Evolutionary conservation across 2,113 vertebrate species (phyloP).

Genomic region (Ginglymostoma cirratum): DNA sequence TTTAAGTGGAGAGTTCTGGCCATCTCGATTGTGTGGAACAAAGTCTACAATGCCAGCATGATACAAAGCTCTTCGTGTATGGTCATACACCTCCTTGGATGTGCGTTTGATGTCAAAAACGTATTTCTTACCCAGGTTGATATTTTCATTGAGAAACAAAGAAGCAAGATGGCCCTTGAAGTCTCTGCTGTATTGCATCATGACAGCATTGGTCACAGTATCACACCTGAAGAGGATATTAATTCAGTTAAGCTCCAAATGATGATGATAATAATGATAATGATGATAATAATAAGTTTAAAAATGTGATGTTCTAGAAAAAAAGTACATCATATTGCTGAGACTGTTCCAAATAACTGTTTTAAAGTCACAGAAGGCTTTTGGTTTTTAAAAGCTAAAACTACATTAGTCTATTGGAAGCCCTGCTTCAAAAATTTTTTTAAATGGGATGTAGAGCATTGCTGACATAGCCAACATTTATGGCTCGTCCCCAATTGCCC

Average conservation of each 20-base stretch:
- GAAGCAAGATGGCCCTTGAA: slow-evolving; percentile 94
- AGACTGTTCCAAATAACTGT: not conserved
- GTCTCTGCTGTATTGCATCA: slow-evolving; percentile 98
- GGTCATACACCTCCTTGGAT: slow-evolving; percentile 94
- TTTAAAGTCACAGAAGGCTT: not conserved
- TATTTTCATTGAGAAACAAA: slow-evolving; percentile 93
- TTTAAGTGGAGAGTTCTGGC: slow-evolving; percentile 66
- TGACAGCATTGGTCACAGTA: slow-evolving; percentile 90
- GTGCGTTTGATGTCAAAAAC: slow-evolving; percentile 95
- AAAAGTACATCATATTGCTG: not conserved
- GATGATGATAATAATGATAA: too few relatives aligned
- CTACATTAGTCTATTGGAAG: too few relatives aligned
- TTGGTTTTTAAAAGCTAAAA: not conserved
- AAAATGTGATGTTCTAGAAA: not conserved
- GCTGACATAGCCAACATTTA: too few relatives aligned
- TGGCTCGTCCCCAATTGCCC: too few relatives aligned
- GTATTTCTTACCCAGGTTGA: slow-evolving; percentile 95
- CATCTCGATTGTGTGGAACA: slow-evolving; percentile 63
- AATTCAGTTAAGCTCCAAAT: not conserved
- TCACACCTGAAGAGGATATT: slow-evolving; percentile 68
- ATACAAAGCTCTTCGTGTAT: slow-evolving; percentile 83
- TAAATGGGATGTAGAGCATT: too few relatives aligned
- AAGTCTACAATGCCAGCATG: slow-evolving; percentile 85
- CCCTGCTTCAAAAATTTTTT: too few relatives aligned
- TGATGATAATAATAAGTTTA: not conserved